Evolutionary conservation across 2,888 invertebrate genomes (phyloP).

Genomic region (Nebria brevicollis): DNA sequence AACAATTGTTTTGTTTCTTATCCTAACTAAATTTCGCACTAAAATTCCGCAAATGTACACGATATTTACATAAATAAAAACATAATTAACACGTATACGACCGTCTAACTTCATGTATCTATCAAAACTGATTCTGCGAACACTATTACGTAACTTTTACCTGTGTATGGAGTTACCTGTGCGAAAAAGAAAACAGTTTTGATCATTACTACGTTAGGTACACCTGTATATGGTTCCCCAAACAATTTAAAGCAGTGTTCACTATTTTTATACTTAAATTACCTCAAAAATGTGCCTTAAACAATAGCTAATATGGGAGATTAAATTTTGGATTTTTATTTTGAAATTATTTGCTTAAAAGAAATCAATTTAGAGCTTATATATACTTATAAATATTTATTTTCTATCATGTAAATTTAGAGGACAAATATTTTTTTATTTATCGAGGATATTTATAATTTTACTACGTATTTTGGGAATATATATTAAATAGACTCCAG

Average conservation of each 20-base stretch:
- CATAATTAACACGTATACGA: conserved; percentile 13
- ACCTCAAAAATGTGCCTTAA: not conserved
- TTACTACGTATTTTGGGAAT: not conserved
- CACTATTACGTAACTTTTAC: conserved; percentile 41
- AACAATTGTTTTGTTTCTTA: not conserved
- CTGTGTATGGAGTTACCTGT: conserved; percentile 43
- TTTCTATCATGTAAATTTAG: no score
- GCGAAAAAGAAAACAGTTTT: conserved; percentile 34
- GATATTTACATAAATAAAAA: not conserved
- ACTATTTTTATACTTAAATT: not conserved
- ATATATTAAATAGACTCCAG: not conserved
- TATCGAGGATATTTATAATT: no score
- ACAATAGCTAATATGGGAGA: conserved; percentile 6
- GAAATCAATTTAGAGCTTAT: no score
- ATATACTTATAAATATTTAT: no score
- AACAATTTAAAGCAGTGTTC: not conserved
- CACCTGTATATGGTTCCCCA: conserved; percentile 23
- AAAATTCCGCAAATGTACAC: not conserved
- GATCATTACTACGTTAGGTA: conserved; percentile 10
- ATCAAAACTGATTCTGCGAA: conserved; percentile 36
- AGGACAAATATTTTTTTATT: no score
- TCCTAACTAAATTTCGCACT: not conserved
- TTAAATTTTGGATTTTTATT: conserved; percentile 26
- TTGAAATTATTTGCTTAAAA: not conserved
- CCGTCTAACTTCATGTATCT: conserved; percentile 26